Conservation (phyloP, 2,888 invertebrate species). For the Tetrapedia diversipes region DNA sequence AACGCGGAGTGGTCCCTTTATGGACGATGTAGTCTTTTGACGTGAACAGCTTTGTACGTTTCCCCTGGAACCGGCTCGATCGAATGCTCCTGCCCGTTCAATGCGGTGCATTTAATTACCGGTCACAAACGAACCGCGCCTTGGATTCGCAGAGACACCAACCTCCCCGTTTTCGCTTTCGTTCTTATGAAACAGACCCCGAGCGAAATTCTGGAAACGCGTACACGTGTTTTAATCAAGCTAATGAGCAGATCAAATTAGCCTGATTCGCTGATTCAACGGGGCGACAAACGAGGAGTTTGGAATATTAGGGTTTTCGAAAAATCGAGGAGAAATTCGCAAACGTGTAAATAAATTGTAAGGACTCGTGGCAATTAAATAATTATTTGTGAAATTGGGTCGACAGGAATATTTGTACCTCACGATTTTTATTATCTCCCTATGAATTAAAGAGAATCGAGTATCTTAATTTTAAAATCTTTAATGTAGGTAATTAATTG, state of each 20-base stretch:
- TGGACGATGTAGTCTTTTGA: conserved; percentile 8
- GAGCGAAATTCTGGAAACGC: not conserved
- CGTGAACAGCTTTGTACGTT: conserved; percentile 4
- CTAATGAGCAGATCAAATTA: conserved; percentile 3
- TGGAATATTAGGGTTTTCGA: too few relatives aligned
- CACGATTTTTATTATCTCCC: too few relatives aligned
- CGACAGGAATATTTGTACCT: too few relatives aligned
- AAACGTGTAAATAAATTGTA: too few relatives aligned
- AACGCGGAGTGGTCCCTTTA: not conserved
- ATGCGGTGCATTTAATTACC: conserved; percentile 17
- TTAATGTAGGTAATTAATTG: too few relatives aligned
- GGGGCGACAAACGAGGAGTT: too few relatives aligned
- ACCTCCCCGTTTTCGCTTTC: not conserved
- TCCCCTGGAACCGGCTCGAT: not conserved
- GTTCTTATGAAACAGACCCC: not conserved
- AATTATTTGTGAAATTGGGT: too few relatives aligned
- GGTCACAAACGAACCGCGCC: not conserved
- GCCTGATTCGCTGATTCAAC: not conserved
- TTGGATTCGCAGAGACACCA: not conserved
- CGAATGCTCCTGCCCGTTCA: not conserved
- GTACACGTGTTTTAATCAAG: not conserved
- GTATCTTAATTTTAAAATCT: too few relatives aligned
- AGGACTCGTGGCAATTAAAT: too few relatives aligned
- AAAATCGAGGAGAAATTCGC: too few relatives aligned
- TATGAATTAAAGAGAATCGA: too few relatives aligned